Conservation (phyloP, 92 coral and sea anemone genomes). For the Virgularia gustaviana region DNA sequence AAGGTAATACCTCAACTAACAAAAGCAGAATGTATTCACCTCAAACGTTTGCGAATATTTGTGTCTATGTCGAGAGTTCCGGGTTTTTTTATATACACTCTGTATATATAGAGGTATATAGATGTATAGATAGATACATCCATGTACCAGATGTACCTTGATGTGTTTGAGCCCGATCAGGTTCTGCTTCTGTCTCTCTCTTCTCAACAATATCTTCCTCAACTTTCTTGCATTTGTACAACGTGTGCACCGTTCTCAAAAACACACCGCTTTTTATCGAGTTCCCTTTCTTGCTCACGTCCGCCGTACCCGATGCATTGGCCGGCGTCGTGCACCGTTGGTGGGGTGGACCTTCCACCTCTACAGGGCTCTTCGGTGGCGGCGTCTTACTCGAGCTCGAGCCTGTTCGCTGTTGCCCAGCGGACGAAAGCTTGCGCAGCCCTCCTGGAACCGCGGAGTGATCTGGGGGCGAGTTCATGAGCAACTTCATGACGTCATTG, state of each 20-base stretch:
- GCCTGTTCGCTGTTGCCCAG: background rate
- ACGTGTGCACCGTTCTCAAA: conserved; percentile 30
- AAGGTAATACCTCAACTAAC: too few relatives aligned
- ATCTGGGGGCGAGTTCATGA: conserved; percentile 4
- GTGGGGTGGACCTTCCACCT: background rate
- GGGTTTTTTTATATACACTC: too few relatives aligned
- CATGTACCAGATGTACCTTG: background rate
- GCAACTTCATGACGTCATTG: conserved; percentile 22
- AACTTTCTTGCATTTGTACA: conserved; percentile 26
- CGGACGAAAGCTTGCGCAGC: conserved; percentile 2
- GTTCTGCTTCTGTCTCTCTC: background rate
- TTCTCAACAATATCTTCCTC: background rate
- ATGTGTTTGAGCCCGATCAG: background rate
- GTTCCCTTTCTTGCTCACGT: background rate
- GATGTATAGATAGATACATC: too few relatives aligned
- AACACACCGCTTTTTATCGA: conserved; percentile 15
- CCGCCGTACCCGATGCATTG: background rate
- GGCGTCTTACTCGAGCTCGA: background rate
- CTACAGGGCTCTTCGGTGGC: conserved; percentile 4
- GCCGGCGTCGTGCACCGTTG: background rate
- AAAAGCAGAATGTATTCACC: too few relatives aligned
- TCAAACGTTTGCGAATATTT: too few relatives aligned
- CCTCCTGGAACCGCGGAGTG: conserved; percentile 1
- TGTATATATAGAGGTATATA: too few relatives aligned
- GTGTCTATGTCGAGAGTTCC: too few relatives aligned